Evolutionary conservation across 1,140 invertebrate species (phyloP).

Genomic region (Conus betulinus): DNA sequence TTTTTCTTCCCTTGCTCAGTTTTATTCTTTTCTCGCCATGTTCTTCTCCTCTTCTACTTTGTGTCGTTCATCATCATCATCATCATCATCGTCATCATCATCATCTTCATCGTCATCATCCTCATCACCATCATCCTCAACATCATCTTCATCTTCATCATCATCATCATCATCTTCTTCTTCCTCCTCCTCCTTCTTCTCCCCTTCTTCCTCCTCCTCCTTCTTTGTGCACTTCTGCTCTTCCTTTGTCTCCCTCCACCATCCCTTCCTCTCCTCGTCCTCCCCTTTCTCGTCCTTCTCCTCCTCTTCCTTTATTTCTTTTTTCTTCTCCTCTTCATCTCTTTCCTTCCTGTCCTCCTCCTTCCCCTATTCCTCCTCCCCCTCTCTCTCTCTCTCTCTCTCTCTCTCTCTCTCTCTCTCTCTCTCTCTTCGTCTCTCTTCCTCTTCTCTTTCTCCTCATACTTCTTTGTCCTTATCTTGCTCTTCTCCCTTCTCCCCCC

Average conservation of each 20-base stretch:
- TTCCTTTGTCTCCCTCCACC: neutral
- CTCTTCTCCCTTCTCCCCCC: no score
- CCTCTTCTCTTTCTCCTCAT: neutral
- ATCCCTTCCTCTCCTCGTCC: neutral
- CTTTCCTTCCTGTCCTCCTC: neutral
- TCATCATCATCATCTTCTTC: neutral
- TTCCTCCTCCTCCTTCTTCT: no score
- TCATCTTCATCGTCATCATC: no score
- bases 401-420: slow-evolving; percentile 1
- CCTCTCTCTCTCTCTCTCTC: neutral
- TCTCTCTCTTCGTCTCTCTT: neutral
- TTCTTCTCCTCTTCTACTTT: neutral
- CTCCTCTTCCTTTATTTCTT: neutral
- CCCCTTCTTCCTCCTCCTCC: no score
- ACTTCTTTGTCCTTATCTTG: no score
- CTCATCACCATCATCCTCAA: no score
- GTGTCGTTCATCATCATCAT: no score
- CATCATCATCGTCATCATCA: no score
- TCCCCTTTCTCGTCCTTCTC: neutral
- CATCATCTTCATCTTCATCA: neutral
- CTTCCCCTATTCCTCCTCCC: neutral
- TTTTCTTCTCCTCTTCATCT: neutral
- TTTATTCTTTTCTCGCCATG: neutral
- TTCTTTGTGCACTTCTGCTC: neutral
- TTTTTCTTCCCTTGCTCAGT: neutral